These are phyloP conservation scores for Acrobasis suavella DNA, from an alignment of 2,888 invertebrate genomes.

Conservation along the genomic window DNA sequence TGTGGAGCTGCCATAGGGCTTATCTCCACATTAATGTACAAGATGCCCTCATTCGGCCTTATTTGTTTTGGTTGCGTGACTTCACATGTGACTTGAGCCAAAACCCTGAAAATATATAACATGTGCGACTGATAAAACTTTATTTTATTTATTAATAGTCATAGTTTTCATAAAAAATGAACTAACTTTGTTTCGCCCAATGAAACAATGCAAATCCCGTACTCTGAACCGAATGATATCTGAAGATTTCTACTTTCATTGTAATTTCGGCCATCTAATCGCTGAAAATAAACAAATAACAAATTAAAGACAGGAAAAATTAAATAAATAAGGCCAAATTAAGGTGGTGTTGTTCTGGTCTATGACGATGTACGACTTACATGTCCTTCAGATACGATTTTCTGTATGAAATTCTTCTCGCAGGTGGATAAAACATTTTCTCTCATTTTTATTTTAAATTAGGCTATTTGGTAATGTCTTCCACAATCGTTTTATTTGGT, in stretches of 20 bases:
- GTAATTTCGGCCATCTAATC: constrained; percentile 90
- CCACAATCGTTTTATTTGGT: background rate
- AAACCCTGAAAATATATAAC: constrained; percentile 82
- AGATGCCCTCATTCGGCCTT: constrained; percentile 93
- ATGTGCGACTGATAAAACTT: too few relatives aligned
- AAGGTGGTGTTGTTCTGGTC: constrained; percentile 14
- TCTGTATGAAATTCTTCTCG: constrained; percentile 87
- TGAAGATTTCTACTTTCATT: constrained; percentile 87
- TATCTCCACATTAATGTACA: constrained; percentile 93
- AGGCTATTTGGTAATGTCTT: background rate
- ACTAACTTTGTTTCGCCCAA: constrained; percentile 90
- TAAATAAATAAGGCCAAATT: background rate
- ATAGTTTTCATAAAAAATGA: background rate
- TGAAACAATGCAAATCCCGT: constrained; percentile 90
- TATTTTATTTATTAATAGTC: too few relatives aligned
- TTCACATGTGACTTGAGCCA: constrained; percentile 95
- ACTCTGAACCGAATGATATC: constrained; percentile 91
- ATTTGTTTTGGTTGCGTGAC: constrained; percentile 92
- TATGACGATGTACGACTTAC: constrained; percentile 68
- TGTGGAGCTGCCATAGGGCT: constrained; percentile 93
- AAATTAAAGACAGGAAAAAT: constrained; percentile 6
- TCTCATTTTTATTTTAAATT: constrained; percentile 74
- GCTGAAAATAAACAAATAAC: constrained; percentile 71
- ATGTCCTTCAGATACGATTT: constrained; percentile 84
- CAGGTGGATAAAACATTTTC: constrained; percentile 86